phyloP scores from a whole-genome alignment of 2,113 vertebrate genomes.

The Pollachius pollachius region DNA sequence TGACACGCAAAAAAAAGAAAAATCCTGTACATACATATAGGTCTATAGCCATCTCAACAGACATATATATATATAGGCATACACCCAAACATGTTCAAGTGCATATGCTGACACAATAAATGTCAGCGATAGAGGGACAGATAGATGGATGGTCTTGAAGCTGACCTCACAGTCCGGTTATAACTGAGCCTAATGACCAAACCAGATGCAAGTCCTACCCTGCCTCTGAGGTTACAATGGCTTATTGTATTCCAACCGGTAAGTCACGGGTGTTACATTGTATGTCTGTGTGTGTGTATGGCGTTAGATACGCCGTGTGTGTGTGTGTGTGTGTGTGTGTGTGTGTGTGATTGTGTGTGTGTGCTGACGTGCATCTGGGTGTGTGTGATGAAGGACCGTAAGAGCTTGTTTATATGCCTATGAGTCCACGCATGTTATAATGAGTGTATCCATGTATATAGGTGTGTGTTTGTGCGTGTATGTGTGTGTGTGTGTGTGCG shows the following conservation, averaged over 20 bases:
- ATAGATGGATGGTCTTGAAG: conserved; percentile 11
- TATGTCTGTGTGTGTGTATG: conserved; percentile 22
- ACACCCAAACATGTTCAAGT: too few species aligned
- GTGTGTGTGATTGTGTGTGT: conserved; percentile 16
- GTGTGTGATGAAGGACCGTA: background rate
- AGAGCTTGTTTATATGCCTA: conserved; percentile 4
- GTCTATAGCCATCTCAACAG: too few species aligned
- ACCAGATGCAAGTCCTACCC: conserved; percentile 64
- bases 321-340: conserved; percentile 23
- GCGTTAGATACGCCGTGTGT: conserved; percentile 14
- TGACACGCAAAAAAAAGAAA: too few species aligned
- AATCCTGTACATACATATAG: too few species aligned
- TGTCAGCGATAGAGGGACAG: background rate
- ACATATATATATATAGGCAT: too few species aligned
- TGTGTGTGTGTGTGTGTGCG: conserved; percentile 9
- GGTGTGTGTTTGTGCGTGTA: conserved; percentile 8
- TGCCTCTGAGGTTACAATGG: conserved; percentile 67
- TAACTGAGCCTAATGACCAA: conserved; percentile 66
- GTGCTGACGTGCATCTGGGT: conserved; percentile 1
- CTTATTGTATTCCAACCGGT: conserved; percentile 65
- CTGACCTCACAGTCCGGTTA: conserved; percentile 54
- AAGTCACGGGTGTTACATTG: conserved; percentile 45
- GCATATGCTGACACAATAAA: too few species aligned
- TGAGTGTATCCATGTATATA: conserved; percentile 12
- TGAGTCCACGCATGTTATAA: conserved; percentile 8